A percentile compares a stretch with the other conserved stretches of the same genome.
phyloP scores from a whole-genome alignment of 2,888 invertebrate genomes.

The Chymomyza fuscimana region DNA sequence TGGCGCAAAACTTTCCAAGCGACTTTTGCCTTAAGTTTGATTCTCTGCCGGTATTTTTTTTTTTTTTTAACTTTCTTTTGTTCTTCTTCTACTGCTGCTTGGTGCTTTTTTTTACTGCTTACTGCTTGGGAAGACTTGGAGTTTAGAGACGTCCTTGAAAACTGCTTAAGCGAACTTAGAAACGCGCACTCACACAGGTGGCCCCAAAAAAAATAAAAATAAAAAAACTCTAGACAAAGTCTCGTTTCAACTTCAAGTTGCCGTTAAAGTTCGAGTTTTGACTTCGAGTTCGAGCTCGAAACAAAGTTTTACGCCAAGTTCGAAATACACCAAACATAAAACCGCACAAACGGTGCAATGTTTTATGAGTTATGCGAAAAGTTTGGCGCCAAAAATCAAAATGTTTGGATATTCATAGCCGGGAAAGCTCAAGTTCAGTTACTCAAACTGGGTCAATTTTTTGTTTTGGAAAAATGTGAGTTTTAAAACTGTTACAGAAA shows the following conservation, averaged over 20 bases:
- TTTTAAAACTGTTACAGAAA: not conserved
- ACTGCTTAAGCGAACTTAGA: slow-evolving; percentile 59
- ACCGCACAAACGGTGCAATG: not conserved
- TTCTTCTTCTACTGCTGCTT: slow-evolving; percentile 14
- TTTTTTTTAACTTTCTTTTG: slow-evolving; percentile 18
- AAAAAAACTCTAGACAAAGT: slow-evolving; percentile 39
- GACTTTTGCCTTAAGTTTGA: slow-evolving; percentile 64
- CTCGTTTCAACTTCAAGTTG: slow-evolving; percentile 33
- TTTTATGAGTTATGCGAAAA: not conserved
- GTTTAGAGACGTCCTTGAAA: slow-evolving; percentile 78
- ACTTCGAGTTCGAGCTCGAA: slow-evolving; percentile 4
- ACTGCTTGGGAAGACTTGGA: slow-evolving; percentile 49
- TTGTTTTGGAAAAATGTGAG: not conserved
- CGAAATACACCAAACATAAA: slow-evolving; percentile 3
- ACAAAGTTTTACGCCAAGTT: slow-evolving; percentile 11
- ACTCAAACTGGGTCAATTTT: not conserved
- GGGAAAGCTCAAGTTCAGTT: not conserved
- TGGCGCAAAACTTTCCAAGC: slow-evolving; percentile 61
- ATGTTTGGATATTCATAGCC: not conserved
- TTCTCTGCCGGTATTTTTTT: slow-evolving; percentile 28
- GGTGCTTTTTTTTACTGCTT: slow-evolving; percentile 40
- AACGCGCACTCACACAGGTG: slow-evolving; percentile 37
- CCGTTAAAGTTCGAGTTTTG: not conserved
- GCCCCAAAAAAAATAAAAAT: slow-evolving; percentile 19
- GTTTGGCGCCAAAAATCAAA: not conserved